A percentile compares a stretch with the other conserved stretches of the same genome.
These are phyloP conservation scores for Remorina albescens DNA, from an alignment of 2,797 vertebrate species.

Conservation along the genomic window DNA sequence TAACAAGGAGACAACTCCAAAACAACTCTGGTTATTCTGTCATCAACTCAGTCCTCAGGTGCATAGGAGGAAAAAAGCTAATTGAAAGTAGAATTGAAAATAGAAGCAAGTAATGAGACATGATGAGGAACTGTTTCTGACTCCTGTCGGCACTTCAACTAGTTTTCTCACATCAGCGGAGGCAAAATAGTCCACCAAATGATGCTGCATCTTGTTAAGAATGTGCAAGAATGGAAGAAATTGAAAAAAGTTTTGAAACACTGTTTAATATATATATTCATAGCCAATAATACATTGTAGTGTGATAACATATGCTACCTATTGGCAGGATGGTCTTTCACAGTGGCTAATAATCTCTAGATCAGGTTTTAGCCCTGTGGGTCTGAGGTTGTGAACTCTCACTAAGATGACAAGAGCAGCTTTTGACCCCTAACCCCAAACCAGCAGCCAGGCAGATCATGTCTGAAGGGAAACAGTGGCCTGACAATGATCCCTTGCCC, in stretches of 20 bases:
- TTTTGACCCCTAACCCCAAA: conserved; percentile 69
- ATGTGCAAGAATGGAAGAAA: conserved; percentile 2
- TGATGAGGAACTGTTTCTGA: conserved; percentile 61
- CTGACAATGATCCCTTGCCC: conserved; percentile 60
- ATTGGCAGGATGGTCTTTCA: conserved; percentile 40
- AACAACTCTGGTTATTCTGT: conserved; percentile 47
- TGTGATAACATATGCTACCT: conserved; percentile 31
- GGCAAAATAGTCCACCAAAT: conserved; percentile 44
- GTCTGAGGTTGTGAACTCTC: conserved; percentile 60
- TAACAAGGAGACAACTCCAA: conserved; percentile 61
- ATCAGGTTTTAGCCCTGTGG: conserved; percentile 52
- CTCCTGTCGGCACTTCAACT: conserved; percentile 61
- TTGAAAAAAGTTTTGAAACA: no score
- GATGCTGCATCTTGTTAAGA: conserved; percentile 20
- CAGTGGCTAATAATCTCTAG: conserved; percentile 57
- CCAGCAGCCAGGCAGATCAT: conserved; percentile 55
- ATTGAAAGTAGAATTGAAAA: conserved; percentile 67
- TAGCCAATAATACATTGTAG: not conserved
- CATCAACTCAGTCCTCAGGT: conserved; percentile 57
- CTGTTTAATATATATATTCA: conserved; percentile 3
- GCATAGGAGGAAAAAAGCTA: conserved; percentile 52
- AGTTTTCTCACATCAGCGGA: conserved; percentile 55
- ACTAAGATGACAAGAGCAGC: conserved; percentile 73
- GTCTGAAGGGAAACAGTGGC: conserved; percentile 57
- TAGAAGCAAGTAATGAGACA: conserved; percentile 65